Evolutionary conservation across 2,888 invertebrate genomes (phyloP).

Genomic region (Chydorus sphaericus): DNA sequence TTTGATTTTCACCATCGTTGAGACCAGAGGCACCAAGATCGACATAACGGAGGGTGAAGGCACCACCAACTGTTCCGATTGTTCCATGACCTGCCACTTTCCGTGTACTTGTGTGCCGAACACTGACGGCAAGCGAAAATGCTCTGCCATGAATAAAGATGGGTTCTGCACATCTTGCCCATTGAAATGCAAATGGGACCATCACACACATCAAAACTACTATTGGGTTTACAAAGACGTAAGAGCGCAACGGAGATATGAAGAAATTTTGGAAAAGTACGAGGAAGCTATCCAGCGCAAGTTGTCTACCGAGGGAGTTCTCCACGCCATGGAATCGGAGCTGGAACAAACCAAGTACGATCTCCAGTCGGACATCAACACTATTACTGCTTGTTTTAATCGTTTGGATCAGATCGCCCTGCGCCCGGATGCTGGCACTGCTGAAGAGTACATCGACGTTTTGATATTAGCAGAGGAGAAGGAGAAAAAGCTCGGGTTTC

Average conservation of each 20-base stretch:
- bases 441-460: slow-evolving; percentile 22
- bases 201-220: slow-evolving; percentile 16
- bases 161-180: slow-evolving; percentile 15
- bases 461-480: slow-evolving; percentile 20
- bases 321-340: slow-evolving; percentile 16
- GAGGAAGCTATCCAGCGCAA: slow-evolving; percentile 16
- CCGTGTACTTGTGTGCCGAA: slow-evolving; percentile 19
- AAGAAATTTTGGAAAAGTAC: slow-evolving; percentile 19
- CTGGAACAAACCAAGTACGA: slow-evolving; percentile 14
- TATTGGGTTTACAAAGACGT: slow-evolving; percentile 10
- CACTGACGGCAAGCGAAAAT: slow-evolving; percentile 19
- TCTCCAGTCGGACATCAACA: slow-evolving; percentile 14
- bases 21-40: slow-evolving; percentile 13
- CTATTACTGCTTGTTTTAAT: slow-evolving; percentile 6
- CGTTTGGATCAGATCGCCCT: slow-evolving; percentile 21
- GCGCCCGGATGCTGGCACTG: slow-evolving; percentile 20
- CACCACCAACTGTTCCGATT: slow-evolving; percentile 21
- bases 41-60: slow-evolving; percentile 11
- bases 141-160: slow-evolving; percentile 18
- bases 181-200: slow-evolving; percentile 16
- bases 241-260: slow-evolving; percentile 18
- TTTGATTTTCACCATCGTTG: slow-evolving; percentile 18
- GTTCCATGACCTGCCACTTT: slow-evolving; percentile 22
- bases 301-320: slow-evolving; percentile 12
- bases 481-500: slow-evolving; percentile 13